phyloP scores from a whole-genome alignment of 1,140 invertebrate genomes.

The silkworm (Bombyx mori) region ASM3026992v2 NC_085118.1:7481501-7482000 shows the following conservation, averaged over 20 bases:
- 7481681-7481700: constrained; percentile 4
- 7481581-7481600: constrained; percentile 26
- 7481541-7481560: constrained; percentile 35
- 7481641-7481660: constrained; percentile 8
- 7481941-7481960: too few species aligned
- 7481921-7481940: background rate
- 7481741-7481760: constrained; percentile 49
- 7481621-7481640: constrained; percentile 17
- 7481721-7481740: constrained; percentile 23
- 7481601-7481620: constrained; percentile 14
- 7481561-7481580: constrained; percentile 49
- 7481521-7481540: constrained; percentile 37
- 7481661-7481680: constrained; percentile 1
- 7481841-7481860: constrained; percentile 49
- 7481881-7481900: constrained; percentile 45
- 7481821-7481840: constrained; percentile 62
- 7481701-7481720: constrained; percentile 4
- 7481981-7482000: too few species aligned
- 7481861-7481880: constrained; percentile 60
- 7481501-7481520: constrained; percentile 61
- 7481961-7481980: too few species aligned
- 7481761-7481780: constrained; percentile 50
- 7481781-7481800: constrained; percentile 52
- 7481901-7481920: constrained; percentile 43
- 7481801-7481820: constrained; percentile 51